Conservation (phyloP, 2,113 vertebrate genomes). For the Panurus biarmicus region DNA sequence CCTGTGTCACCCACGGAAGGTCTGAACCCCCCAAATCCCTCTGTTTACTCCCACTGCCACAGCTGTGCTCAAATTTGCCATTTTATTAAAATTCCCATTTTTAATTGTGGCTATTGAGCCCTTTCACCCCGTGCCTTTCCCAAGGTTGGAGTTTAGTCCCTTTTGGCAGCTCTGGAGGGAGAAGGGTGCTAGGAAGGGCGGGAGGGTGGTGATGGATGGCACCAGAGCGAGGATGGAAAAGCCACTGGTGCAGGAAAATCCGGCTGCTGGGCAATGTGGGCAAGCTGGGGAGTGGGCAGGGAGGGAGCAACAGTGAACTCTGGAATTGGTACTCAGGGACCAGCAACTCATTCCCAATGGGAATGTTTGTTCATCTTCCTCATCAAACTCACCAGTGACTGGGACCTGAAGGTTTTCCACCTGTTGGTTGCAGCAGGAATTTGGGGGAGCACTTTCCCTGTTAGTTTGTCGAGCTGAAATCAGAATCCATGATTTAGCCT, state of each 20-base stretch:
- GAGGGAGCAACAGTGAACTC: background rate
- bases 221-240: background rate
- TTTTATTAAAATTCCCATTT: background rate
- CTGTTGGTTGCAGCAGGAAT: background rate
- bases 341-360: background rate
- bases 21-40: background rate
- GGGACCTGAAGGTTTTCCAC: background rate
- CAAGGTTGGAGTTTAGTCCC: background rate
- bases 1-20: accelerated
- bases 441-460: background rate
- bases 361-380: background rate
- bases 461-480: background rate
- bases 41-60: accelerated
- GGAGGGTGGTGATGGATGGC: background rate
- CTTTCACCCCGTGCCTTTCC: background rate
- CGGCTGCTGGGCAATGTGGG: constrained; percentile 10
- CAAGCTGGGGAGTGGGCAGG: background rate
- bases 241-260: background rate
- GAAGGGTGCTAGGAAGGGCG: background rate
- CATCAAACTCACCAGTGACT: background rate
- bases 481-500: background rate
- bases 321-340: background rate
- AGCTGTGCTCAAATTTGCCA: accelerated
- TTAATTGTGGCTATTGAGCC: accelerated
- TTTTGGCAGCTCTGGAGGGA: background rate